These are phyloP conservation scores for Conops quadrifasciatus DNA, from an alignment of 2,888 invertebrate species.

Conservation along the genomic window DNA sequence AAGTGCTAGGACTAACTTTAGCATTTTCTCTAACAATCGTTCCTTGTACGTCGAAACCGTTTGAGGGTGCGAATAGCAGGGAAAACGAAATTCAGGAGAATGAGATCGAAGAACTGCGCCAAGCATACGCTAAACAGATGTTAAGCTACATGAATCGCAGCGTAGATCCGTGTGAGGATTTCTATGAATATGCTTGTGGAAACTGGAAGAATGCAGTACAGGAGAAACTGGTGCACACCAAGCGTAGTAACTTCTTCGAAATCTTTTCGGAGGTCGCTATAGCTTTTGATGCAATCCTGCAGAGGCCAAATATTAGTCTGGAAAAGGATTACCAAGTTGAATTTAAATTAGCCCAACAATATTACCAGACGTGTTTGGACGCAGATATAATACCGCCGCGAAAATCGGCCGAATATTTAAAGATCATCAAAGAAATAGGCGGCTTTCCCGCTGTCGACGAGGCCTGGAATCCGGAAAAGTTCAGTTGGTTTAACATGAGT, in stretches of 20 bases:
- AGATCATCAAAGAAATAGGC: slow-evolving; percentile 54
- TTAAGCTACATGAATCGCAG: slow-evolving; percentile 56
- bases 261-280: slow-evolving; percentile 50
- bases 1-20: neutral
- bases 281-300: slow-evolving; percentile 46
- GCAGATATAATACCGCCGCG: slow-evolving; percentile 53
- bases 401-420: slow-evolving; percentile 53
- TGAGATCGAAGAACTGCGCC: slow-evolving; percentile 39
- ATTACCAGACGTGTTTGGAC: slow-evolving; percentile 52
- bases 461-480: slow-evolving; percentile 49
- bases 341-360: slow-evolving; percentile 51
- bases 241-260: slow-evolving; percentile 55
- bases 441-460: slow-evolving; percentile 60
- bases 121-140: slow-evolving; percentile 53
- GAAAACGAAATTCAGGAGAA: slow-evolving; percentile 28
- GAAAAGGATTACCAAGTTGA: slow-evolving; percentile 43
- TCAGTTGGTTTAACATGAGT: slow-evolving; percentile 62
- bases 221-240: slow-evolving; percentile 46
- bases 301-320: slow-evolving; percentile 27
- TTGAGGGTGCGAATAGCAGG: neutral
- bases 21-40: too few relatives aligned
- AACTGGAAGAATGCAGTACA: slow-evolving; percentile 54
- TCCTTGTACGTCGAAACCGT: neutral
- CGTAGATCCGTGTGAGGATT: slow-evolving; percentile 58
- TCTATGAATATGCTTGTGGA: slow-evolving; percentile 61